Evolutionary conservation across 2,113 vertebrate species (phyloP).

Genomic region (Corapipo altera): DNA sequence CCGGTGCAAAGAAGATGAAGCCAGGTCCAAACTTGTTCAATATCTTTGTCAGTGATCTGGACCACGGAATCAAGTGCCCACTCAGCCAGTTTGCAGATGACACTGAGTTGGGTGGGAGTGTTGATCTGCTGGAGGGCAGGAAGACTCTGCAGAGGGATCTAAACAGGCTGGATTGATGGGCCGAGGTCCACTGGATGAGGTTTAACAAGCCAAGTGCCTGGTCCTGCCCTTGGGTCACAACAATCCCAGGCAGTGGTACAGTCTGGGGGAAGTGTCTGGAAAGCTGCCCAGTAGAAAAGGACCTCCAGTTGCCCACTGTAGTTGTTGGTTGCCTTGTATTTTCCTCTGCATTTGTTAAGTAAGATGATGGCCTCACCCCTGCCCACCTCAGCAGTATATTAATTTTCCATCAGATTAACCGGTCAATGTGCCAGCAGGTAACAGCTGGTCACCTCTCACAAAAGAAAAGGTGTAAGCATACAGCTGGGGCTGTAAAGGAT

Average conservation of each 20-base stretch:
- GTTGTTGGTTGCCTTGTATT: not conserved
- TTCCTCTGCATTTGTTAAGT: not conserved
- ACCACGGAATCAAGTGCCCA: fast-evolving
- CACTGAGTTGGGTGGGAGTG: not conserved
- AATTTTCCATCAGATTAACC: not conserved
- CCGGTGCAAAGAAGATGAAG: not conserved
- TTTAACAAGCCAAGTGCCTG: not conserved
- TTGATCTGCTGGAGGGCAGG: not conserved
- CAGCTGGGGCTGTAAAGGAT: not conserved
- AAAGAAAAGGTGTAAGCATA: not conserved
- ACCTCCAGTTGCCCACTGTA: not conserved
- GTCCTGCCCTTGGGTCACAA: not conserved
- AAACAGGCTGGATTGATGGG: not conserved
- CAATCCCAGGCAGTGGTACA: not conserved
- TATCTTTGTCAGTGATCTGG: not conserved
- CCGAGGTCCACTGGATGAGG: fast-evolving
- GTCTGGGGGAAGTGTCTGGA: not conserved
- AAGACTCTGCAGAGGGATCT: not conserved
- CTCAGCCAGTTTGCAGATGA: not conserved
- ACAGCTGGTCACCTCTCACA: not conserved
- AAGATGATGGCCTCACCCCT: not conserved
- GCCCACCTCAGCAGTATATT: not conserved
- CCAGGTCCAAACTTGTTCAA: not conserved
- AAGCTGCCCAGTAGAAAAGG: fast-evolving
- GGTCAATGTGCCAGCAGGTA: not conserved